Evolutionary conservation across 1,140 invertebrate genomes (phyloP).

Genomic region (Bombyx mori): DNA sequence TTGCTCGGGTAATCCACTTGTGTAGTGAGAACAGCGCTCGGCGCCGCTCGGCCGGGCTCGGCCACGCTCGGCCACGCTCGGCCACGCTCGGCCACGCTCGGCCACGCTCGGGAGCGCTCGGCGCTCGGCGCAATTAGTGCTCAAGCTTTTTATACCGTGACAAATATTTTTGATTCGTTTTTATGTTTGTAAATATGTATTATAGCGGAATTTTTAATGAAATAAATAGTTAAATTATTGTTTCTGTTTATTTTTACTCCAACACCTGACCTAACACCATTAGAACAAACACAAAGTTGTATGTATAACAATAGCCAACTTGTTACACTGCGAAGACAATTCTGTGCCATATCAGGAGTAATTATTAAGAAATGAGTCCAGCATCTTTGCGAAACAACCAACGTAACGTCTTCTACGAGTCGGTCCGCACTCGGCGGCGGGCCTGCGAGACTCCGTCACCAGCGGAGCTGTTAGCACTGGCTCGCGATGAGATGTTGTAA

Average conservation of each 20-base stretch:
- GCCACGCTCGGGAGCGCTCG: neutral
- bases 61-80: too few species aligned
- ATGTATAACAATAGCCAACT: too few species aligned
- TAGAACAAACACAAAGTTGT: neutral
- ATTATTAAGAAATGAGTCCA: constrained; percentile 51
- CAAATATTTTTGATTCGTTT: constrained; percentile 57
- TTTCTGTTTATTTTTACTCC: constrained; percentile 13
- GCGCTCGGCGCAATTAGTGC: constrained; percentile 20
- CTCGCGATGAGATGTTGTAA: neutral
- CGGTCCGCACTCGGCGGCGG: constrained; percentile 15
- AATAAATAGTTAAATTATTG: constrained; percentile 58
- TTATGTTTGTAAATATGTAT: constrained; percentile 71
- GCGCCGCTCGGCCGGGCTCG: too few species aligned
- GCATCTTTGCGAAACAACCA: constrained; percentile 39
- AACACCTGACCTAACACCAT: neutral
- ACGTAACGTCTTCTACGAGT: constrained; percentile 32
- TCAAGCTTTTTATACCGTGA: constrained; percentile 65
- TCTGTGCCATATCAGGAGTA: constrained; percentile 19
- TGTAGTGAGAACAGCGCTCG: neutral
- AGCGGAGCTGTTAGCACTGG: neutral
- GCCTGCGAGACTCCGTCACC: constrained; percentile 5
- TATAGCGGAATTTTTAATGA: constrained; percentile 68
- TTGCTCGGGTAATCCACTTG: neutral
- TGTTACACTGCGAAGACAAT: neutral
- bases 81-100: neutral